Evolutionary conservation across 2,113 vertebrate genomes (phyloP).

Genomic region (Antechinus stuartii): DNA sequence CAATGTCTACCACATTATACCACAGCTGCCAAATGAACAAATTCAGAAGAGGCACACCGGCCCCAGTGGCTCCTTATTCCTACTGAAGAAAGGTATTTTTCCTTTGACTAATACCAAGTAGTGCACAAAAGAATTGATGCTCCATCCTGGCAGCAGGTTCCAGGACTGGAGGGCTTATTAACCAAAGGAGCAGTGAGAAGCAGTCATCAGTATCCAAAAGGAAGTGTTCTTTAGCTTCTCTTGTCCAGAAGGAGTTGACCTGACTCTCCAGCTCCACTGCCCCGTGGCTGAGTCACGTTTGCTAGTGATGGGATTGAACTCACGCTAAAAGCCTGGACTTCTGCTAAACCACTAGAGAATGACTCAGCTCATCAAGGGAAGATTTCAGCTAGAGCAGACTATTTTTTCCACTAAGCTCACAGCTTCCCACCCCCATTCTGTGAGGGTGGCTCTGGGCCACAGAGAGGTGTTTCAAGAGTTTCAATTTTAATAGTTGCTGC

Average conservation of each 20-base stretch:
- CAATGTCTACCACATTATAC: not conserved
- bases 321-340: conserved; percentile 76
- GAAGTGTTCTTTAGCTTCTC: not conserved
- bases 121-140: not conserved
- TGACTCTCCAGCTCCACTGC: not conserved
- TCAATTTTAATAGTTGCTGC: conserved; percentile 75
- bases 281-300: not conserved
- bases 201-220: not conserved
- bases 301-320: conserved; percentile 45
- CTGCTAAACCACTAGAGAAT: conserved; percentile 81
- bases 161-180: not conserved
- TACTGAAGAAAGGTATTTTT: not conserved
- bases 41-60: not conserved
- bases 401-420: conserved; percentile 84
- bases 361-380: conserved; percentile 85
- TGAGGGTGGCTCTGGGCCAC: conserved; percentile 77
- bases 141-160: not conserved
- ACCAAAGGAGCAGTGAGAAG: not conserved
- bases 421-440: conserved; percentile 83
- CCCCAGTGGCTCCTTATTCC: not conserved
- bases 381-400: conserved; percentile 81
- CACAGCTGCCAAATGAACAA: not conserved
- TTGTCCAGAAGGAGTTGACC: not conserved
- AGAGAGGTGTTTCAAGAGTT: conserved; percentile 77
- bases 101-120: not conserved